A percentile compares a stretch with the other conserved stretches of the same genome.
Evolutionary conservation across 2,113 vertebrate genomes (phyloP).

Genomic region (Psephotus haematonotus): DNA sequence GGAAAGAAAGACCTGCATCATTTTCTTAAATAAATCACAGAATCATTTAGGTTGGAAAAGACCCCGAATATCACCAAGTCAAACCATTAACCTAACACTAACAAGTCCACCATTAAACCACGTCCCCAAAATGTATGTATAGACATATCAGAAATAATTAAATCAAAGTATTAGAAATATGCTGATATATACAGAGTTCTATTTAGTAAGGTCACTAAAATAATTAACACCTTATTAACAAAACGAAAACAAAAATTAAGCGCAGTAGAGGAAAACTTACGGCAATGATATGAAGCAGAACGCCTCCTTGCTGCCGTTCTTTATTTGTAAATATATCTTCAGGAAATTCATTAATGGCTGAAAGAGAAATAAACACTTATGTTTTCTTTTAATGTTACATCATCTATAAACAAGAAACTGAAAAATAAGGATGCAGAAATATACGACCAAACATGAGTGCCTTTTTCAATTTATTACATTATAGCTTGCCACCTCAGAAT

Average conservation of each 20-base stretch:
- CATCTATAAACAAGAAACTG: neutral
- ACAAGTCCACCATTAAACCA: neutral
- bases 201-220: neutral
- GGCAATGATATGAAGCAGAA: constrained; percentile 89
- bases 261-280: constrained; percentile 76
- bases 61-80: neutral
- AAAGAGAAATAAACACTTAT: constrained; percentile 47
- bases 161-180: neutral
- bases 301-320: constrained; percentile 86
- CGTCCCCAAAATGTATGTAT: fast-evolving
- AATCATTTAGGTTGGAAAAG: neutral
- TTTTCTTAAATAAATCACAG: neutral
- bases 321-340: constrained; percentile 88
- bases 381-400: neutral
- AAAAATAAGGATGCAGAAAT: neutral
- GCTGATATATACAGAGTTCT: neutral
- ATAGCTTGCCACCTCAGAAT: neutral
- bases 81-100: neutral
- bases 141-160: neutral
- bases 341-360: constrained; percentile 95
- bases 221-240: neutral
- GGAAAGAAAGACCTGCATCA: neutral
- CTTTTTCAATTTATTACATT: neutral
- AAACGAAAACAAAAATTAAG: neutral
- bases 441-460: neutral